These are phyloP conservation scores for Smutsia temminckii DNA, from an alignment of 2,797 vertebrate species.

Conservation along the genomic window DNA sequence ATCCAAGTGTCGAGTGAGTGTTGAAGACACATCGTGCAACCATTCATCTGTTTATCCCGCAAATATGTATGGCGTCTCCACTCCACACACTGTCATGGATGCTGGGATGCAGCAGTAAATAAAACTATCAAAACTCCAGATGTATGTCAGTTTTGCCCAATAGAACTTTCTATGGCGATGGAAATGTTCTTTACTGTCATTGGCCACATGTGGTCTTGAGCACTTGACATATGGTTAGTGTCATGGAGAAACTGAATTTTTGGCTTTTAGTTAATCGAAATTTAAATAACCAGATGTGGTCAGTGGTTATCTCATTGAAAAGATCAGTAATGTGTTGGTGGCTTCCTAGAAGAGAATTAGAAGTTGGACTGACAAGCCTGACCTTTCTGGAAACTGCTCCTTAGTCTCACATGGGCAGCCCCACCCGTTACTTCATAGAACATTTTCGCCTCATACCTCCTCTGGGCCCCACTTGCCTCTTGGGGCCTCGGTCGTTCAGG, in stretches of 20 bases:
- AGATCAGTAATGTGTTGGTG: not conserved
- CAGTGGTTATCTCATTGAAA: not conserved
- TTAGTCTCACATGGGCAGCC: not conserved
- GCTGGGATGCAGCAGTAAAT: not conserved
- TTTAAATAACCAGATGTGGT: not conserved
- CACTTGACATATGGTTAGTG: not conserved
- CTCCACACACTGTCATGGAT: rapidly evolving
- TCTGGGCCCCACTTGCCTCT: not conserved
- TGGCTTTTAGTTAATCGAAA: not conserved
- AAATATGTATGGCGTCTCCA: rapidly evolving
- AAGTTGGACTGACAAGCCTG: not conserved
- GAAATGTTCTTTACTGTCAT: not conserved
- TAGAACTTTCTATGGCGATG: not conserved
- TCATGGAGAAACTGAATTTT: not conserved
- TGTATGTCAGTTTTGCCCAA: not conserved
- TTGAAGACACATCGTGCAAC: not conserved
- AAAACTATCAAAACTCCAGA: not conserved
- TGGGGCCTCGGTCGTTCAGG: not conserved
- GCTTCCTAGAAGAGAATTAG: not conserved
- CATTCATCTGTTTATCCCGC: not conserved
- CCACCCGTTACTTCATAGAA: not conserved
- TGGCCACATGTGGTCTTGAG: not conserved
- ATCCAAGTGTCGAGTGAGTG: not conserved
- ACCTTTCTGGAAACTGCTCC: not conserved
- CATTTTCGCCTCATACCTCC: rapidly evolving